Evolutionary conservation across 2,888 invertebrate species (phyloP).

Genomic region (Dryadula phaetusa): DNA sequence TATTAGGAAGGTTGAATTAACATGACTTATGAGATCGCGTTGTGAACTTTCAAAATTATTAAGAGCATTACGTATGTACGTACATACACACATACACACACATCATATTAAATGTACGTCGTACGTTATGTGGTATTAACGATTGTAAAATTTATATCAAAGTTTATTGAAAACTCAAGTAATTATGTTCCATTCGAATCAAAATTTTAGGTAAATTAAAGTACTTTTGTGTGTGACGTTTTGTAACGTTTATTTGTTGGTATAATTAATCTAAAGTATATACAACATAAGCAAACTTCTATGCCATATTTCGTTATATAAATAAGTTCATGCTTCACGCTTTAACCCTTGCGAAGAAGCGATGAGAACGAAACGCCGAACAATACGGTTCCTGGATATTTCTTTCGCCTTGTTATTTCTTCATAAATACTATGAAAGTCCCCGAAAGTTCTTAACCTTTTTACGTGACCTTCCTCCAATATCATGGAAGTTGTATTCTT

Average conservation of each 20-base stretch:
- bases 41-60: conserved; percentile 37
- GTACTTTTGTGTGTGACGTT: not conserved
- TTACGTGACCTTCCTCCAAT: too few species aligned
- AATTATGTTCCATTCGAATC: conserved; percentile 20
- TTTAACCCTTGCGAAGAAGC: too few species aligned
- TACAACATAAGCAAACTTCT: too few species aligned
- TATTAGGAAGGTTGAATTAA: conserved; percentile 23
- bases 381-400: too few species aligned
- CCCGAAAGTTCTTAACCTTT: too few species aligned
- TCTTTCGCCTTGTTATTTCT: too few species aligned
- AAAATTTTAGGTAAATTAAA: conserved; percentile 3
- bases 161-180: conserved; percentile 20
- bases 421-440: too few species aligned
- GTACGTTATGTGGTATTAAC: conserved; percentile 13
- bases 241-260: not conserved
- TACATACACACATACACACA: not conserved
- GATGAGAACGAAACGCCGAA: too few species aligned
- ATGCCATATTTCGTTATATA: too few species aligned
- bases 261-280: not conserved
- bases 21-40: conserved; percentile 28
- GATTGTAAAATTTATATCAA: conserved; percentile 27
- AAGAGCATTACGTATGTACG: not conserved
- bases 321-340: too few species aligned
- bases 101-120: conserved; percentile 20
- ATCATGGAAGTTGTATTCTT: too few species aligned